Evolutionary conservation across 37 sponge, comb jelly and placozoan genomes (phyloP).

Genomic region (Agelas oroides): DNA sequence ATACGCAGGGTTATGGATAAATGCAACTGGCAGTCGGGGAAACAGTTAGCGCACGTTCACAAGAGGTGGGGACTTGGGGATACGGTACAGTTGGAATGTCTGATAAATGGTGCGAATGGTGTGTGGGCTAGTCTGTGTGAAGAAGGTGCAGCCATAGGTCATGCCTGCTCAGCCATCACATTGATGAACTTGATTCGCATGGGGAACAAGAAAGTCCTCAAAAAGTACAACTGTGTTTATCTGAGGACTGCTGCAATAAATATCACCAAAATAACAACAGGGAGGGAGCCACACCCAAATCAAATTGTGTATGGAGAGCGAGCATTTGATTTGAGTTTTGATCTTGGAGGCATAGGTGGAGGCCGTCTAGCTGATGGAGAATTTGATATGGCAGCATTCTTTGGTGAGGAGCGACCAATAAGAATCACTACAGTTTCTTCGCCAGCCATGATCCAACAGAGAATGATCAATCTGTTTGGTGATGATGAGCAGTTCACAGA

Average conservation of each 20-base stretch:
- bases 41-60: slow-evolving; percentile 75
- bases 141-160: slow-evolving; percentile 90
- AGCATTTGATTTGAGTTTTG: slow-evolving; percentile 73
- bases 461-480: slow-evolving; percentile 70
- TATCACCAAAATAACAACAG: slow-evolving; percentile 75
- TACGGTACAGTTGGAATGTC: slow-evolving; percentile 70
- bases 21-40: slow-evolving; percentile 63
- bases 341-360: slow-evolving; percentile 31
- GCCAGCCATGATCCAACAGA: slow-evolving; percentile 68
- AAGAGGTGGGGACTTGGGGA: slow-evolving; percentile 82
- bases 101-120: slow-evolving; percentile 77
- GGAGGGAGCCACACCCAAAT: slow-evolving; percentile 61
- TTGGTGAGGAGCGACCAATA: slow-evolving; percentile 61
- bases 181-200: slow-evolving; percentile 83
- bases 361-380: slow-evolving; percentile 9
- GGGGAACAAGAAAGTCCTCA: slow-evolving; percentile 68
- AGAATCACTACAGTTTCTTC: slow-evolving; percentile 77
- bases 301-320: slow-evolving; percentile 70
- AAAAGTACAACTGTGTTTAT: slow-evolving; percentile 70
- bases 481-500: slow-evolving; percentile 9
- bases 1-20: slow-evolving; percentile 69
- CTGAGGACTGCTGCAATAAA: slow-evolving; percentile 73
- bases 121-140: slow-evolving; percentile 84
- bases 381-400: slow-evolving; percentile 81
- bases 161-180: slow-evolving; percentile 82